A percentile compares a stretch with the other conserved stretches of the same genome.
Evolutionary conservation across 2,797 vertebrate genomes (phyloP).

Genomic region (Rhincodon typus): DNA sequence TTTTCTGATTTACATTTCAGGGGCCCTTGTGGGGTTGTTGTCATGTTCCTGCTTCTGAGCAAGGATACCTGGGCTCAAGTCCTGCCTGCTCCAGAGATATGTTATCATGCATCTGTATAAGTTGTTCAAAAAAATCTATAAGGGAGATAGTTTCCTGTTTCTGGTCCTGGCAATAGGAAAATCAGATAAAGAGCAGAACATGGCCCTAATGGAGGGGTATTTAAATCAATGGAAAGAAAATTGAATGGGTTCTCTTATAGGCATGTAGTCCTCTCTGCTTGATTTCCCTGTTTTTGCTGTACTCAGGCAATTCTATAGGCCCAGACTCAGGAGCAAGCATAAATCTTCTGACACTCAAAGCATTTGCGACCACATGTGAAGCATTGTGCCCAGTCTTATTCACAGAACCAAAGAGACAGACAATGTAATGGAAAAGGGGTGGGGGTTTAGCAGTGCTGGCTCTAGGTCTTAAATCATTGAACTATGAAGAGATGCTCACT

Average conservation of each 20-base stretch:
- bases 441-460: neutral
- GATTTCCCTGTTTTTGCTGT: conserved; percentile 33
- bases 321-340: neutral
- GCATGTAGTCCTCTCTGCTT: conserved; percentile 12
- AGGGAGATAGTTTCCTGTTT: neutral
- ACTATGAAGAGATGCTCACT: conserved; percentile 30
- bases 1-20: too few species aligned
- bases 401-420: conserved; percentile 25
- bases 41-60: too few species aligned
- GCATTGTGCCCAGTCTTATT: conserved; percentile 27
- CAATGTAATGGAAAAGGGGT: conserved; percentile 1
- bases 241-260: conserved; percentile 8
- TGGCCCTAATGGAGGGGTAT: neutral
- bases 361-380: conserved; percentile 18
- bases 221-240: conserved; percentile 15
- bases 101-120: too few species aligned
- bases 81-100: too few species aligned
- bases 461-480: conserved; percentile 24
- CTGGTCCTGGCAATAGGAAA: neutral
- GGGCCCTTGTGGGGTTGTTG: too few species aligned
- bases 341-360: conserved; percentile 9
- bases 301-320: conserved; percentile 19
- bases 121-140: neutral
- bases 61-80: too few species aligned
- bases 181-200: neutral